Evolutionary conservation across 2,113 vertebrate species (phyloP).

Genomic region (Periophthalmodon schlosseri): DNA sequence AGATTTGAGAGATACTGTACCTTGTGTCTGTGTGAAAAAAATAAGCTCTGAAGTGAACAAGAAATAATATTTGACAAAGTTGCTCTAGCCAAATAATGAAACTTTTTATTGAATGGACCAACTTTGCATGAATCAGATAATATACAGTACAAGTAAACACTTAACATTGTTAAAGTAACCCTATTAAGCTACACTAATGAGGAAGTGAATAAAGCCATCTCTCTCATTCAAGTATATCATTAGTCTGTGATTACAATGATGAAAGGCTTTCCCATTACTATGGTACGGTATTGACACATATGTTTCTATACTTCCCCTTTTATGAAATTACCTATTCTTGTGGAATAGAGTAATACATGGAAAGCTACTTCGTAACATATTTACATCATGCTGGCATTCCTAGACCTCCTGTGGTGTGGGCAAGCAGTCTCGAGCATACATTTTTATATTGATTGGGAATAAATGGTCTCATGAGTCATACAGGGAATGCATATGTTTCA

Average conservation of each 20-base stretch:
- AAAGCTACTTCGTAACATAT: not conserved
- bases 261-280: not conserved
- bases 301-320: not conserved
- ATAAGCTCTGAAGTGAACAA: not conserved
- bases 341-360: not conserved
- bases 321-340: not conserved
- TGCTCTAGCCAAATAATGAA: not conserved
- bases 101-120: not conserved
- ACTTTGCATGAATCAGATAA: not conserved
- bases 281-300: not conserved
- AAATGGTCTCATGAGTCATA: not conserved
- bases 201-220: not conserved
- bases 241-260: not conserved
- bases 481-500: not conserved
- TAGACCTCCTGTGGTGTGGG: not conserved
- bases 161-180: not conserved
- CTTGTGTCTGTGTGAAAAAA: not conserved
- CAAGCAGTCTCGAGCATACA: not conserved
- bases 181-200: not conserved
- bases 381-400: not conserved
- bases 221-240: not conserved
- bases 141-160: not conserved
- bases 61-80: not conserved
- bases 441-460: not conserved
- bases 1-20: not conserved